Conservation (phyloP, 2,797 vertebrate genomes). For the Rhynchotus rufescens region DNA sequence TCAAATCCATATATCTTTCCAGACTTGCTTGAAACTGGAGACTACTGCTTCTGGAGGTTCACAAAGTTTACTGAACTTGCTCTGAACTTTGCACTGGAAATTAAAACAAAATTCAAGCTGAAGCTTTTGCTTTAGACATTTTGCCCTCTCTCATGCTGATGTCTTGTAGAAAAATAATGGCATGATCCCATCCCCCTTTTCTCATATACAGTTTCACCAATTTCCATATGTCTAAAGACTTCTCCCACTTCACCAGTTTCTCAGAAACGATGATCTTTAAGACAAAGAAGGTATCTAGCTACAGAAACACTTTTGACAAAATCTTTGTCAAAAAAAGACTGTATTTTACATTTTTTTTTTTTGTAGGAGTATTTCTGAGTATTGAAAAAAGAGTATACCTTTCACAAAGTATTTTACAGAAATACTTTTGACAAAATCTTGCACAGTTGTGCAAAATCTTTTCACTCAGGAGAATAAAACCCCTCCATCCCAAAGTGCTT, state of each 20-base stretch:
- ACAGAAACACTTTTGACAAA: not conserved
- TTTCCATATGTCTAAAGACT: not conserved
- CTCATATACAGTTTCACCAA: not conserved
- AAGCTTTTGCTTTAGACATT: not conserved
- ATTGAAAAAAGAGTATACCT: no score
- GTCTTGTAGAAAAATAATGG: not conserved
- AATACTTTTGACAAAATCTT: no score
- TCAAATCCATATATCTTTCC: constrained; percentile 24
- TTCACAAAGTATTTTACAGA: no score
- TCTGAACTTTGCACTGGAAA: constrained; percentile 48
- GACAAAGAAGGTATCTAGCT: not conserved
- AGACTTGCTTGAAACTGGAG: not conserved
- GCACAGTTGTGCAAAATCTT: not conserved
- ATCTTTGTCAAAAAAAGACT: no score
- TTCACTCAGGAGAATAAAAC: not conserved
- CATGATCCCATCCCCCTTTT: not conserved
- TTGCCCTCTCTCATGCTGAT: not conserved
- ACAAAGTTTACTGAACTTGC: constrained; percentile 19
- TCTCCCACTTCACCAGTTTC: not conserved
- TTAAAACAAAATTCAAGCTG: constrained; percentile 12
- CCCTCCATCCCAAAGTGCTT: not conserved
- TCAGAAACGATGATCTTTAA: not conserved
- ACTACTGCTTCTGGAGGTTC: constrained; percentile 3
- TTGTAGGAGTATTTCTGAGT: no score
- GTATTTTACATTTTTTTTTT: no score